A percentile compares a stretch with the other conserved stretches of the same genome.
Evolutionary conservation across 2,797 vertebrate genomes (phyloP).

Genomic region (Loriculus beryllinus): DNA sequence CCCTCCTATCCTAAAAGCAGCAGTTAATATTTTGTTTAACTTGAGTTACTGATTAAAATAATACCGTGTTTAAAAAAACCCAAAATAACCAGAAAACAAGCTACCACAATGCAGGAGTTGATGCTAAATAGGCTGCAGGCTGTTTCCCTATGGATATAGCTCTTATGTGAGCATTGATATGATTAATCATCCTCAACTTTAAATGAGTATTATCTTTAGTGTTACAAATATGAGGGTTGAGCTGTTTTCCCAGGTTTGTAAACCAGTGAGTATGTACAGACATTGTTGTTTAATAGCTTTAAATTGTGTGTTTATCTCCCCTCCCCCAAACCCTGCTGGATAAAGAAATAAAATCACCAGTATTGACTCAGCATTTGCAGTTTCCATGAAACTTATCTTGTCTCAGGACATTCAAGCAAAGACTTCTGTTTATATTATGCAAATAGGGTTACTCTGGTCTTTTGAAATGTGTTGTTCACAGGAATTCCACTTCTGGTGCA

Average conservation of each 20-base stretch:
- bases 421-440: not conserved
- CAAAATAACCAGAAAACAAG: not conserved
- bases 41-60: constrained; percentile 69
- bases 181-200: constrained; percentile 42
- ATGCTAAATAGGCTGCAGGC: constrained; percentile 55
- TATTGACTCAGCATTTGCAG: constrained; percentile 26
- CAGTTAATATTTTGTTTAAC: constrained; percentile 66
- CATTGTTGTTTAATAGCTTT: constrained; percentile 16
- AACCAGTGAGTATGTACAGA: constrained; percentile 46
- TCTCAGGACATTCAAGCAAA: not conserved
- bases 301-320: constrained; percentile 23
- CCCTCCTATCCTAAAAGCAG: constrained; percentile 69
- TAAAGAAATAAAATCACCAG: constrained; percentile 13
- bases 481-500: not conserved
- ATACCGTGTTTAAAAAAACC: constrained; percentile 32
- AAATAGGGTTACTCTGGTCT: not conserved
- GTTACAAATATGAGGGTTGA: constrained; percentile 40
- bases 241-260: constrained; percentile 22
- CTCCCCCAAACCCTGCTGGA: not conserved
- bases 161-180: constrained; percentile 58
- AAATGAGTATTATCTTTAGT: constrained; percentile 56
- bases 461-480: not conserved
- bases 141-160: constrained; percentile 35
- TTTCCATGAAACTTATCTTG: constrained; percentile 1
- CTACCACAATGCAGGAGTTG: constrained; percentile 54